Percentiles rank a stretch among this genome's conserved stretches.
Conservation (phyloP, 2,113 vertebrate genomes). For the Lophura nycthemera region DNA sequence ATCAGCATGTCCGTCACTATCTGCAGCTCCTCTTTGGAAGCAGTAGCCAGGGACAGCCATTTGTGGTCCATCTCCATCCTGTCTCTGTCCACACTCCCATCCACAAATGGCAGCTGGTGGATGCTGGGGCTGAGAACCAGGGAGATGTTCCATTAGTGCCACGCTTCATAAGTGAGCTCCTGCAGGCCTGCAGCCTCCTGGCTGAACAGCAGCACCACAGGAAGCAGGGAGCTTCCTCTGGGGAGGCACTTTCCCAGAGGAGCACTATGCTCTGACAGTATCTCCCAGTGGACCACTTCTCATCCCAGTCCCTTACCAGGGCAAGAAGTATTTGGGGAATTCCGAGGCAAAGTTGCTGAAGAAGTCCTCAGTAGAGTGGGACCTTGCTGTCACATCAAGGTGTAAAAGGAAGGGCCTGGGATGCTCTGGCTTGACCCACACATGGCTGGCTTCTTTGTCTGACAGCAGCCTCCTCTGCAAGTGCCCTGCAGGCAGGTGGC, state of each 20-base stretch:
- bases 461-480: constrained; percentile 36
- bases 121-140: constrained; percentile 24
- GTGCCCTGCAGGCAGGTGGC: constrained; percentile 45
- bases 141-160: neutral
- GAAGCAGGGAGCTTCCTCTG: neutral
- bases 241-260: neutral
- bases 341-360: constrained; percentile 75
- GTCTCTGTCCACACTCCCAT: neutral
- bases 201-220: neutral
- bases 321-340: constrained; percentile 76
- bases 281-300: neutral
- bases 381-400: constrained; percentile 84
- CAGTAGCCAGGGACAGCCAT: neutral
- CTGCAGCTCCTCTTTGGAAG: constrained; percentile 70
- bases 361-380: constrained; percentile 80
- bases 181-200: neutral
- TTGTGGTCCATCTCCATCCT: neutral
- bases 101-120: neutral
- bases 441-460: constrained; percentile 11
- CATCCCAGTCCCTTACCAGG: constrained; percentile 69
- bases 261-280: neutral
- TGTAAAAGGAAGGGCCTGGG: constrained; percentile 82
- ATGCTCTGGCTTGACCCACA: constrained; percentile 74
- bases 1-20: constrained; percentile 76
- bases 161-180: neutral